Conservation (phyloP, 2,888 invertebrate genomes). For the Panorpa germanica region DNA sequence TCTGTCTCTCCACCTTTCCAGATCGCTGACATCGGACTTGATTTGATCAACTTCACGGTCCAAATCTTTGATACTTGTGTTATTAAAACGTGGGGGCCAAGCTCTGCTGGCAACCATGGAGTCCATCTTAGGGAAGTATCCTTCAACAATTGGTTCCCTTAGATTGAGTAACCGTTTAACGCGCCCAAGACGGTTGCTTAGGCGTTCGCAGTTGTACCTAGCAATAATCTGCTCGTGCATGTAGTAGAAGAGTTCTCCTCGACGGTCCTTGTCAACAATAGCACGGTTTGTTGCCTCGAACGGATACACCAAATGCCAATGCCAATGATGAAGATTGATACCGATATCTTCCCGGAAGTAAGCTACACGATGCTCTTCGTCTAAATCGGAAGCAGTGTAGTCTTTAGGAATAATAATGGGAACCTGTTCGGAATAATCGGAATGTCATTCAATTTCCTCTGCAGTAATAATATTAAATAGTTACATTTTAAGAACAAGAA, state of each 20-base stretch:
- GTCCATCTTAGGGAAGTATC: constrained; percentile 71
- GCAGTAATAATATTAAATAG: constrained; percentile 3
- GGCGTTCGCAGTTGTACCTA: constrained; percentile 58
- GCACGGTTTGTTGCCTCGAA: constrained; percentile 39
- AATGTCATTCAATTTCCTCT: background rate
- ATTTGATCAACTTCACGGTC: constrained; percentile 49
- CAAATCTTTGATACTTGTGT: constrained; percentile 34
- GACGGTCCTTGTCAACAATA: constrained; percentile 48
- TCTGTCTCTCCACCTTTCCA: constrained; percentile 60
- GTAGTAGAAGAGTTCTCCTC: constrained; percentile 62
- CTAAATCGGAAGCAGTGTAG: constrained; percentile 53
- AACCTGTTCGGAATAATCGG: constrained; percentile 23
- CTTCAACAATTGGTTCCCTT: constrained; percentile 50
- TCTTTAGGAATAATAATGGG: constrained; percentile 50
- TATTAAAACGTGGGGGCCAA: constrained; percentile 51
- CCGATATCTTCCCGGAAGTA: constrained; percentile 78
- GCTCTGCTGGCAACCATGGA: constrained; percentile 53
- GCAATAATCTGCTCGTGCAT: constrained; percentile 44
- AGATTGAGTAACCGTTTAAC: constrained; percentile 43
- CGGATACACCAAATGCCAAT: constrained; percentile 72
- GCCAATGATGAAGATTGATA: constrained; percentile 78
- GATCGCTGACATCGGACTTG: constrained; percentile 41
- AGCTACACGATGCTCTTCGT: constrained; percentile 61
- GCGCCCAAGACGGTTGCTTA: constrained; percentile 48
- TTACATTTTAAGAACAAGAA: background rate